phyloP scores from a whole-genome alignment of 53 echinoderm and acorn worm species.

The Apostichopus leukothele region DNA sequence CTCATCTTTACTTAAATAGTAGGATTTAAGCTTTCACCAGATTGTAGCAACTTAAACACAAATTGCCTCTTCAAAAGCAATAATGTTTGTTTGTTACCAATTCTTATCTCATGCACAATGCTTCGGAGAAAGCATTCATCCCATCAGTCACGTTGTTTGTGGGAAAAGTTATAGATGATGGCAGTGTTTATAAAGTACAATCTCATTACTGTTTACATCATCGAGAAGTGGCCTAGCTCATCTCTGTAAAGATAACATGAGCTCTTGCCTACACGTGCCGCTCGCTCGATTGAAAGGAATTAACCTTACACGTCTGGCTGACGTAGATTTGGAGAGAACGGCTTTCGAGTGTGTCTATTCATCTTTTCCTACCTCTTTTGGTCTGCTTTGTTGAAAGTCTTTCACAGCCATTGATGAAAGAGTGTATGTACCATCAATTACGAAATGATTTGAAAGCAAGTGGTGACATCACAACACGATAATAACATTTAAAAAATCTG shows the following conservation, averaged over 20 bases:
- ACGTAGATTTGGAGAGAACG: too few species aligned
- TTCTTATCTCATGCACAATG: neutral
- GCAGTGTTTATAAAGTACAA: neutral
- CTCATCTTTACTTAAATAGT: too few species aligned
- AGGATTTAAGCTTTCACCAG: too few species aligned
- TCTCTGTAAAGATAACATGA: neutral
- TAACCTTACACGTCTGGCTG: too few species aligned
- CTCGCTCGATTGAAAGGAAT: too few species aligned
- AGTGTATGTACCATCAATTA: neutral
- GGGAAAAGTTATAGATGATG: neutral
- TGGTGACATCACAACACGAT: neutral
- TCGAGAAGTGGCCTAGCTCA: neutral
- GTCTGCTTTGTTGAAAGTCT: too few species aligned
- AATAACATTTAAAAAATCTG: neutral
- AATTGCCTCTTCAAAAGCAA: too few species aligned
- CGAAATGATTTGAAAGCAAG: neutral
- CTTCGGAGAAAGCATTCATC: neutral
- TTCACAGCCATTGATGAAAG: neutral
- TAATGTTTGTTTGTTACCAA: too few species aligned
- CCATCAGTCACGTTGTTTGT: neutral
- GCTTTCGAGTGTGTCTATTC: too few species aligned
- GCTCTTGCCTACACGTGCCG: too few species aligned
- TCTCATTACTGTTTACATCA: neutral
- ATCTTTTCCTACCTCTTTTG: too few species aligned
- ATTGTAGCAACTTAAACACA: too few species aligned